A percentile compares a stretch with the other conserved stretches of the same genome.
Conservation (phyloP, 2,888 invertebrate genomes). For the Chloroclysta siterata region DNA sequence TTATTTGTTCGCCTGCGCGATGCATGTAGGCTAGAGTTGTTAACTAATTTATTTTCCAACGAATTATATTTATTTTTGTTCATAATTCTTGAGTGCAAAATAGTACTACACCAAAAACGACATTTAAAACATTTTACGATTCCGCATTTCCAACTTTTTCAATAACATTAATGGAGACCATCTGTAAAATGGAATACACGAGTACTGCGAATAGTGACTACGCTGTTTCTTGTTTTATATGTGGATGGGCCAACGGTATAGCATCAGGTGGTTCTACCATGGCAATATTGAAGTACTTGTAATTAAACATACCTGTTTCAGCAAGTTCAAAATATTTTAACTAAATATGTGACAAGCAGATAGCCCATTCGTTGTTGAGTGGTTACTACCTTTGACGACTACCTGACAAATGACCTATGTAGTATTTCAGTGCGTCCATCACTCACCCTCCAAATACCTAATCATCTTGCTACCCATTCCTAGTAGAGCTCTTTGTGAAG, state of each 20-base stretch:
- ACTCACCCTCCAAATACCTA: too few species aligned
- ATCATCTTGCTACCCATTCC: too few species aligned
- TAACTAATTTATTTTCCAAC: not conserved
- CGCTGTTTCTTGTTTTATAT: slow-evolving; percentile 33
- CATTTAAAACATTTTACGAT: slow-evolving; percentile 9
- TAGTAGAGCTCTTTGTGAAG: too few species aligned
- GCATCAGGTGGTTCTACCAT: not conserved
- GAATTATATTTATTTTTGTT: not conserved
- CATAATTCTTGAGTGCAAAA: not conserved
- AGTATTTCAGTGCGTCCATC: too few species aligned
- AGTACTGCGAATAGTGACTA: slow-evolving; percentile 23
- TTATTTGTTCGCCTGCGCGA: too few species aligned
- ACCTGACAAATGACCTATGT: too few species aligned
- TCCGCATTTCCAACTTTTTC: slow-evolving; percentile 43
- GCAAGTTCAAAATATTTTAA: too few species aligned
- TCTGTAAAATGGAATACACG: slow-evolving; percentile 53
- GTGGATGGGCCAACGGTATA: slow-evolving; percentile 27
- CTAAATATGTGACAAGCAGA: too few species aligned
- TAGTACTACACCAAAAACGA: not conserved
- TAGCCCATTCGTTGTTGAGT: too few species aligned
- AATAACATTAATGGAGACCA: slow-evolving; percentile 54
- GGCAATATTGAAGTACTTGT: not conserved
- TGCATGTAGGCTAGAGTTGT: too few species aligned
- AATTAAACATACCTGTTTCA: not conserved
- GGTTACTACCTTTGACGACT: too few species aligned